Evolutionary conservation across 2,888 invertebrate species (phyloP).

Genomic region (Drepanosiphum platanoidis): DNA sequence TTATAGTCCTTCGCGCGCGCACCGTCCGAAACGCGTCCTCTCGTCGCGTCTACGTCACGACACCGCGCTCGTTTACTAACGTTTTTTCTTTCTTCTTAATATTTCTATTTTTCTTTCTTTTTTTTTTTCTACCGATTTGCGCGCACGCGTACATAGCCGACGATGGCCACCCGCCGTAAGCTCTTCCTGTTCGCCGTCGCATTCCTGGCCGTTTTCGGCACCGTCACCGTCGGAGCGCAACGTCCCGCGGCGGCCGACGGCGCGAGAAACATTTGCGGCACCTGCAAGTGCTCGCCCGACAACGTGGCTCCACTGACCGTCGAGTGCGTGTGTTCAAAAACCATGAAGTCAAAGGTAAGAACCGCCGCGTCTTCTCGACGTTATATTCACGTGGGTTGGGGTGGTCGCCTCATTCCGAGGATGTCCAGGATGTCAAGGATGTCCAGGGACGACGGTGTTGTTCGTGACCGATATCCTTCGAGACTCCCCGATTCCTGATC

Average conservation of each 20-base stretch:
- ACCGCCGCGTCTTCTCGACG: too few relatives aligned
- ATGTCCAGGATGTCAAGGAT: too few relatives aligned
- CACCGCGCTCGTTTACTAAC: too few relatives aligned
- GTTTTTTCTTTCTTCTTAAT: too few relatives aligned
- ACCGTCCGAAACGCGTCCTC: neutral
- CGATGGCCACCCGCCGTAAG: neutral
- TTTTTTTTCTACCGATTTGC: neutral
- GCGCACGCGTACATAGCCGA: neutral
- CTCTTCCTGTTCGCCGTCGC: neutral
- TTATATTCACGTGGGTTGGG: too few relatives aligned
- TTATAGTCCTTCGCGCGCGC: too few relatives aligned
- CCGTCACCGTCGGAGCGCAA: neutral
- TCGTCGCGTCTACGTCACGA: too few relatives aligned
- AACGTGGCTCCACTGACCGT: constrained; percentile 12
- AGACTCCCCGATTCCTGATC: too few relatives aligned
- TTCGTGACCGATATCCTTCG: too few relatives aligned
- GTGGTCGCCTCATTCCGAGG: too few relatives aligned
- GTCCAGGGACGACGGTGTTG: too few relatives aligned
- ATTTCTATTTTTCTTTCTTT: too few relatives aligned
- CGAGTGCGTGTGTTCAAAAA: constrained; percentile 29
- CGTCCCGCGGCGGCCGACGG: neutral
- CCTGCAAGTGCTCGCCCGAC: constrained; percentile 28
- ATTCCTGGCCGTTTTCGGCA: neutral
- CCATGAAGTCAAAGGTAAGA: constrained; percentile 30
- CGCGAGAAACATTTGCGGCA: constrained; percentile 6